A percentile compares a stretch with the other conserved stretches of the same genome.
Evolutionary conservation across 2,797 vertebrate genomes (phyloP).

Genomic region (Antennarius maculatus): DNA sequence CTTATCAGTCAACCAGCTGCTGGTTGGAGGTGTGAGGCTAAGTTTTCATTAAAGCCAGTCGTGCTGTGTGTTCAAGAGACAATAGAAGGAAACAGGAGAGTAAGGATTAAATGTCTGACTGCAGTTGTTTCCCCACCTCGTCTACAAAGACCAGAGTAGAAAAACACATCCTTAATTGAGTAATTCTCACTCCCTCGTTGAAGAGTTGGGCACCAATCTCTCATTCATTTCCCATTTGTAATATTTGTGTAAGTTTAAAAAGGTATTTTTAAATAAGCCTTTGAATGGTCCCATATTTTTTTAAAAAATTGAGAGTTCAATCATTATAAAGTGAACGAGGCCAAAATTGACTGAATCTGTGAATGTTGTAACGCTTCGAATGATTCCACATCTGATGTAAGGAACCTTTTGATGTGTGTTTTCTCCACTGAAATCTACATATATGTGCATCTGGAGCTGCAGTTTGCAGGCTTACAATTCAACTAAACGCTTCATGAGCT

Average conservation of each 20-base stretch:
- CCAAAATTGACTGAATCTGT: constrained; percentile 60
- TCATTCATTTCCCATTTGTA: constrained; percentile 52
- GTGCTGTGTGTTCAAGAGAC: constrained; percentile 2
- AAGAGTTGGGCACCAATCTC: constrained; percentile 56
- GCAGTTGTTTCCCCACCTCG: constrained; percentile 19
- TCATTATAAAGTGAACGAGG: constrained; percentile 45
- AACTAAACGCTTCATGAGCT: constrained; percentile 36
- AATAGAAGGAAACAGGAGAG: constrained; percentile 22
- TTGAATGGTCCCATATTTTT: constrained; percentile 66
- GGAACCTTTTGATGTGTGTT: constrained; percentile 44
- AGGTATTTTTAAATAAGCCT: constrained; percentile 48
- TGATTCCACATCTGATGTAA: constrained; percentile 66
- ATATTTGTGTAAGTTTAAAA: constrained; percentile 63
- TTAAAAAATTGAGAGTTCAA: constrained; percentile 66
- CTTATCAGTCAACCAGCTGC: constrained; percentile 18
- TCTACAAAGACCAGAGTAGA: constrained; percentile 46
- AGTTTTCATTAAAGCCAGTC: constrained; percentile 37
- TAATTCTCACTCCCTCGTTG: constrained; percentile 54
- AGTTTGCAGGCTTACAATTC: constrained; percentile 39
- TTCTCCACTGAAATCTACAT: constrained; percentile 48
- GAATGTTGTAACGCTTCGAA: constrained; percentile 57
- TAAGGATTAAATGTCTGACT: constrained; percentile 21
- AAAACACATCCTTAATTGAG: constrained; percentile 40
- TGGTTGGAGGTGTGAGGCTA: constrained; percentile 17
- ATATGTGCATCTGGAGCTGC: constrained; percentile 43